phyloP scores from a whole-genome alignment of 2,113 vertebrate genomes.

The Melanocharis versteri region DNA sequence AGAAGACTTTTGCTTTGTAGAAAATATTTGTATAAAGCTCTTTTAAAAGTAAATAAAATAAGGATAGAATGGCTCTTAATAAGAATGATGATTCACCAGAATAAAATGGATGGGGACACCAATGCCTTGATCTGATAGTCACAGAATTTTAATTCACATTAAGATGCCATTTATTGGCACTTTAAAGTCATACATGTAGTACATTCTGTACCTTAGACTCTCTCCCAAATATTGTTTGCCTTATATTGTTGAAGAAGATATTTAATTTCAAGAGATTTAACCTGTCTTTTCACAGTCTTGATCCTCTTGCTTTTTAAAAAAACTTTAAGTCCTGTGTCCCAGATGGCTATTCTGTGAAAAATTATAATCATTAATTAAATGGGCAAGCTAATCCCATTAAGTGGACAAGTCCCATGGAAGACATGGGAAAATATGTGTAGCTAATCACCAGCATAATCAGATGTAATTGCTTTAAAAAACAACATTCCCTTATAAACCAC shows the following conservation, averaged over 20 bases:
- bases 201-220: neutral
- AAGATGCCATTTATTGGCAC: neutral
- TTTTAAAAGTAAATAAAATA: neutral
- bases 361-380: neutral
- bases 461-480: neutral
- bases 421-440: neutral
- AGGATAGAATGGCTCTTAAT: neutral
- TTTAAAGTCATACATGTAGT: neutral
- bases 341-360: neutral
- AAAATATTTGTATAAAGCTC: neutral
- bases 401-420: neutral
- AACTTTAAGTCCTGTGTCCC: neutral
- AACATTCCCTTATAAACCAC: neutral
- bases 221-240: neutral
- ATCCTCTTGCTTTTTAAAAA: neutral
- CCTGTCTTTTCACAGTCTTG: neutral
- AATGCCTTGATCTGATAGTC: neutral
- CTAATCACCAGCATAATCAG: neutral
- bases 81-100: neutral
- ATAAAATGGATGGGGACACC: neutral
- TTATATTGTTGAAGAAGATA: neutral
- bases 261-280: neutral
- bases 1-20: neutral
- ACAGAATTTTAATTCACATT: neutral
- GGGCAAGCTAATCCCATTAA: neutral